phyloP scores from a whole-genome alignment of 2,888 invertebrate species.

The Pteria penguin region DNA sequence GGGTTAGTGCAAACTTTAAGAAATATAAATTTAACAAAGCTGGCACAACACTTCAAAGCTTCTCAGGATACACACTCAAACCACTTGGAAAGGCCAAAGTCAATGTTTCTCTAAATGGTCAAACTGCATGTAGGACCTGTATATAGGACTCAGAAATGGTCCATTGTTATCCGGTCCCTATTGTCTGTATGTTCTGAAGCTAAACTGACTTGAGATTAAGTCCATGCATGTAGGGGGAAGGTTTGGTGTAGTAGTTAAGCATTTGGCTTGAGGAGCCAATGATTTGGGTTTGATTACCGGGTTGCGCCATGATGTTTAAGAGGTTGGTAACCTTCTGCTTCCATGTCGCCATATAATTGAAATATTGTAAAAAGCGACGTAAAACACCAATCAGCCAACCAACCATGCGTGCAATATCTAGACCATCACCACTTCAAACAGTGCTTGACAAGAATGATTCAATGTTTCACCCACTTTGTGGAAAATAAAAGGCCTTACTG shows the following conservation, averaged over 20 bases:
- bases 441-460: constrained; percentile 1
- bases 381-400: too few relatives aligned
- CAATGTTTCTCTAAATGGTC: constrained; percentile 5
- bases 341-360: too few relatives aligned
- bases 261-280: too few relatives aligned
- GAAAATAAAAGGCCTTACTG: neutral
- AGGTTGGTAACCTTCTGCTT: too few relatives aligned
- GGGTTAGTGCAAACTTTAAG: neutral
- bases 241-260: too few relatives aligned
- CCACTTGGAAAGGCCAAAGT: constrained; percentile 18
- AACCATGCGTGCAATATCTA: neutral
- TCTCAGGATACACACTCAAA: constrained; percentile 8
- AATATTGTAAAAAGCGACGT: too few relatives aligned
- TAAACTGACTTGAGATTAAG: constrained; percentile 26
- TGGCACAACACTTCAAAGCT: neutral
- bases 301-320: too few relatives aligned
- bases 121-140: constrained; percentile 14
- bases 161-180: constrained; percentile 17
- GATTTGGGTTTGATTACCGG: too few relatives aligned
- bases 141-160: constrained; percentile 14
- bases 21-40: neutral
- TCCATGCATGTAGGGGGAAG: too few relatives aligned
- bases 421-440: neutral
- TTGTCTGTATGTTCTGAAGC: constrained; percentile 4
- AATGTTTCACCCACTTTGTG: neutral